Evolutionary conservation across 2,888 invertebrate genomes (phyloP), one percentile per base, ranked within the genome.

Genomic region (Andricus curvator): DNA sequence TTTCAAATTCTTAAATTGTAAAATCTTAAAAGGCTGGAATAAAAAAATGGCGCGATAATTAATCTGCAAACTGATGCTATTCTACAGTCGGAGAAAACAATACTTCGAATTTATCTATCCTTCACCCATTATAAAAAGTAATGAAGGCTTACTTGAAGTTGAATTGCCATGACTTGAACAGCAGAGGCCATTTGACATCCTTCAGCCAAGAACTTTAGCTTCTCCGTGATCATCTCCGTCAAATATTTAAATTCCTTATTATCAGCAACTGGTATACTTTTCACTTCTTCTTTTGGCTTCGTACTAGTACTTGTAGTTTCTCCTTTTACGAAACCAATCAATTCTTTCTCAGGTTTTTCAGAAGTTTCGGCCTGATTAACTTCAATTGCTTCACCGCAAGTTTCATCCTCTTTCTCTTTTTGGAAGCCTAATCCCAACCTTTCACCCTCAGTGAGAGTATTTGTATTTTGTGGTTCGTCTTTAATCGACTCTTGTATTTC

Each of bases 91-190:
- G 3, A 44, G 4, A 4, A 44, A 13, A 44, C 15, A 44, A 4
- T 15, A 44, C 44, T 44, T 44, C 4, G 44, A 44, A 44, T 44
- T 15, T 15, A 44, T 44, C 15, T 15, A 44, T 44, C 44, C 44
- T 15, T 44, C 44, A 44, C 44, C 15, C 15, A 3, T 44, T 15
- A 4, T 17, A 48, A 17, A 48, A 48, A 48, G 48, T 17, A 48
- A 48, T 48, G 15, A 78, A 68, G 37, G 87, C 88, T 88, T 88
- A 95, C 95, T 92, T 95, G 94, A 84, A 95, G 92, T 91, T 95
- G 95, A 86, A 95, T 94, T 66, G 94, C 92, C 94, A 95, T 94
- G 44, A 93, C 90, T 93, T 95, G 95, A 65, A 95, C 94, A 8
- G 95, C 94, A 66, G 94, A 94, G 25, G 94, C 93, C 37, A 93